Percentiles rank a stretch among this genome's conserved stretches.
Conservation (phyloP, 1,140 invertebrate species). For the Chironomus striatipennis region DNA sequence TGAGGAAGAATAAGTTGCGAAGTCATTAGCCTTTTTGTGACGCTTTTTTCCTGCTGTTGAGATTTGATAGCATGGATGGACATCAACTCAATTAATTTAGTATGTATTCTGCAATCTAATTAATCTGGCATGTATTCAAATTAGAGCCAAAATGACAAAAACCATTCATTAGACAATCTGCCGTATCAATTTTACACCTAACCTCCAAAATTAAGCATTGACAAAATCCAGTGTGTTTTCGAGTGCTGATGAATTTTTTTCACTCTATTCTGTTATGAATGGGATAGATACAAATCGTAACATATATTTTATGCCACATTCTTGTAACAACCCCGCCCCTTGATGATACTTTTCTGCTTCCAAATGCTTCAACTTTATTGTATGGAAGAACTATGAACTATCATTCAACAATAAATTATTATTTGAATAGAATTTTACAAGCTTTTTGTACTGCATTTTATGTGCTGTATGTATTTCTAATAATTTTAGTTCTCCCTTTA, state of each 20-base stretch:
- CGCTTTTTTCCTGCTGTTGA: no score
- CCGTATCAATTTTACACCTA: background rate
- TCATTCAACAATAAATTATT: conserved; percentile 19
- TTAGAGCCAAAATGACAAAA: no score
- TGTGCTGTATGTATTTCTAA: background rate
- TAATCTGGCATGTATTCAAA: no score
- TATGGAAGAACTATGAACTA: background rate
- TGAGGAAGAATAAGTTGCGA: background rate
- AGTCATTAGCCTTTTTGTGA: background rate
- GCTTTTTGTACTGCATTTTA: background rate
- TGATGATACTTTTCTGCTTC: background rate
- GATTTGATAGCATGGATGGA: no score
- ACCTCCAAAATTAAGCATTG: background rate
- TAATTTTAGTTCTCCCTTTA: background rate
- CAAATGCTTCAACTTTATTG: background rate
- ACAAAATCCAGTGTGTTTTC: background rate
- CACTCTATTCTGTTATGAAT: background rate
- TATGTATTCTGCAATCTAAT: no score
- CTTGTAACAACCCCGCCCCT: conserved; percentile 10
- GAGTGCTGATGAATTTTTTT: no score
- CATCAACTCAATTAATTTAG: no score
- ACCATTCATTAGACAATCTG: no score
- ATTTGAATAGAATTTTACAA: conserved; percentile 21
- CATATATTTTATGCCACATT: background rate
- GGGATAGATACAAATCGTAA: background rate